Evolutionary conservation across 2,888 invertebrate genomes (phyloP).

Genomic region (Rugalucina vietnamica): DNA sequence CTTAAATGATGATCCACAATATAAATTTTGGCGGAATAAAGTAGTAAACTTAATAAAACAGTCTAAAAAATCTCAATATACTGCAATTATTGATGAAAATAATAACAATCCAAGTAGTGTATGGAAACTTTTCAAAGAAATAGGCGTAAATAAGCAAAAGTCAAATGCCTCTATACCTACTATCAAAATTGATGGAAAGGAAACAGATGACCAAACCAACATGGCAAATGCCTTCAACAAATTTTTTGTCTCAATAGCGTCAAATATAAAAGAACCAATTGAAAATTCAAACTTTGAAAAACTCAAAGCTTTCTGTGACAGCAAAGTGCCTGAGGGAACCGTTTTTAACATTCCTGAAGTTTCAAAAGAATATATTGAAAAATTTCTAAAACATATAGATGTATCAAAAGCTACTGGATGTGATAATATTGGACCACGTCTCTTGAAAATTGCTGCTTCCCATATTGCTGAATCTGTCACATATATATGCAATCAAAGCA

Average conservation of each 20-base stretch:
- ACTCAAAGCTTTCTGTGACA: background rate
- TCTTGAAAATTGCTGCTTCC: background rate
- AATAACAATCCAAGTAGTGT: background rate
- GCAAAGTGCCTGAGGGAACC: background rate
- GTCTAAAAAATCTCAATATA: background rate
- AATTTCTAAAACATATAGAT: background rate
- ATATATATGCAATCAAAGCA: background rate
- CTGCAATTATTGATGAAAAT: background rate
- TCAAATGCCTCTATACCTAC: background rate
- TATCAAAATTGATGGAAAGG: background rate
- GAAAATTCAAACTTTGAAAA: background rate
- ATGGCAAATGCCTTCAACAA: background rate
- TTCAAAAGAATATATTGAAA: background rate
- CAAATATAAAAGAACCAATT: background rate
- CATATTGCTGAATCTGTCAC: background rate
- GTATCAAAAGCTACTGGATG: background rate
- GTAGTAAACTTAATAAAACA: background rate
- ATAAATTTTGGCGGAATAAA: background rate
- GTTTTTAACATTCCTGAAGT: background rate
- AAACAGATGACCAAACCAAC: background rate
- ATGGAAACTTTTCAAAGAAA: background rate
- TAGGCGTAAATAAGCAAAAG: no score
- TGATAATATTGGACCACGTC: background rate
- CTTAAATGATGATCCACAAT: background rate
- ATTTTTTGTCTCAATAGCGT: background rate